A percentile compares a stretch with the other conserved stretches of the same genome.
These are phyloP conservation scores for Adoxophyes honmai DNA, from an alignment of 1,140 invertebrate genomes.

Conservation along the genomic window DNA sequence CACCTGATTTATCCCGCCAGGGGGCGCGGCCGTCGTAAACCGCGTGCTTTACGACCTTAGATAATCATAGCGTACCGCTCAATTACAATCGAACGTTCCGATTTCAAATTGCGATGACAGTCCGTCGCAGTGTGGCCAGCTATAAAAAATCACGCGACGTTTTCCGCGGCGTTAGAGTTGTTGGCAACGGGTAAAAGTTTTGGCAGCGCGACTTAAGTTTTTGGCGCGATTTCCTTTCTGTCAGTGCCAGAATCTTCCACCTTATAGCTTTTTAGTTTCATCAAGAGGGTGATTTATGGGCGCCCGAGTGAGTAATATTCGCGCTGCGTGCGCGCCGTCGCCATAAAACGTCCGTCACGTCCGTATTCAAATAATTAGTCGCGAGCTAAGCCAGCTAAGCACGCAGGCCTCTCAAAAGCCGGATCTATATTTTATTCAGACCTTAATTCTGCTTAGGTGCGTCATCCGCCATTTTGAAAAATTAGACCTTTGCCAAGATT, in stretches of 20 bases:
- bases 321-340: conserved; percentile 25
- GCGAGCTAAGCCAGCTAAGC: conserved; percentile 27
- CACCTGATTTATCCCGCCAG: conserved; percentile 53
- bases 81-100: conserved; percentile 37
- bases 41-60: conserved; percentile 41
- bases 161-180: conserved; percentile 18
- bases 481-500: conserved; percentile 4
- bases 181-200: conserved; percentile 1
- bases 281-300: conserved; percentile 25
- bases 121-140: conserved; percentile 21
- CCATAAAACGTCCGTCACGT: conserved; percentile 40
- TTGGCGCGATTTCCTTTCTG: conserved; percentile 28
- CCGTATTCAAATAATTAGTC: conserved; percentile 58
- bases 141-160: conserved; percentile 23
- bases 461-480: conserved; percentile 8
- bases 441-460: not conserved
- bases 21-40: conserved; percentile 44
- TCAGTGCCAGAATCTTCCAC: conserved; percentile 39
- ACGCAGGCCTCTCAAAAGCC: conserved; percentile 20
- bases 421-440: conserved; percentile 21
- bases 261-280: conserved; percentile 17
- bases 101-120: conserved; percentile 28
- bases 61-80: conserved; percentile 41
- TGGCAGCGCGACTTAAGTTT: conserved; percentile 28
- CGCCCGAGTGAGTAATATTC: conserved; percentile 44